Percentiles rank a stretch among this genome's conserved stretches.
Conservation (phyloP, 2,113 vertebrate genomes). For the Edolisoma coerulescens region DNA sequence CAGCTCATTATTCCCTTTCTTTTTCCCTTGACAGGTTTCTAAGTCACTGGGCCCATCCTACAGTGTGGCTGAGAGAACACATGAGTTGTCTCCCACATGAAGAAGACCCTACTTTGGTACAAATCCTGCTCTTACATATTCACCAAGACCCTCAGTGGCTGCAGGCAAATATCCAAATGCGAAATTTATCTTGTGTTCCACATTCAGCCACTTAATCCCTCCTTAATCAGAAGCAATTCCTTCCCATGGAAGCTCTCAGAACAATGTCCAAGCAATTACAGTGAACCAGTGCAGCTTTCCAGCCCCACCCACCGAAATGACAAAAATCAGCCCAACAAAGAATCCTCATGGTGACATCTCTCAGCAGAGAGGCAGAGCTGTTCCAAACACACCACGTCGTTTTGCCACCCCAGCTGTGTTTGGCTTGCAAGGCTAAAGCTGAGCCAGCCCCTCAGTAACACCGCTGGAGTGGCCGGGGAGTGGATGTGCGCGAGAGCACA, state of each 20-base stretch:
- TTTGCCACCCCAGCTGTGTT: not conserved
- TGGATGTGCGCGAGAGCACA: accelerated
- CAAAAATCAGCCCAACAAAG: not conserved
- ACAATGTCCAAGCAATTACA: not conserved
- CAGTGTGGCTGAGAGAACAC: not conserved
- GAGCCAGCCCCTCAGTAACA: not conserved
- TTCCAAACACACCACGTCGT: not conserved
- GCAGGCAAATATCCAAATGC: not conserved
- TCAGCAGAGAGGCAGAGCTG: not conserved
- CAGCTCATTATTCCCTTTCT: not conserved
- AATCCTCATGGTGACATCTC: not conserved
- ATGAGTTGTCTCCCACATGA: not conserved
- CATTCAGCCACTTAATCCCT: not conserved
- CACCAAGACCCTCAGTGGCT: not conserved
- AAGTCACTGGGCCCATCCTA: not conserved
- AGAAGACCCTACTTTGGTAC: not conserved
- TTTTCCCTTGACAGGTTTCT: not conserved
- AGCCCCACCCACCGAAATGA: accelerated
- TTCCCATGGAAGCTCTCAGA: not conserved
- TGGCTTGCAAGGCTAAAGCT: not conserved
- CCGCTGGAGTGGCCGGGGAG: not conserved
- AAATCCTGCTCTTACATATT: not conserved
- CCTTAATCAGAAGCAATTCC: not conserved
- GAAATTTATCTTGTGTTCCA: not conserved
- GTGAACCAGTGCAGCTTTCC: not conserved